These are phyloP conservation scores for Margaritifera margaritifera DNA, from an alignment of 2,888 invertebrate species.

Conservation along the genomic window DNA sequence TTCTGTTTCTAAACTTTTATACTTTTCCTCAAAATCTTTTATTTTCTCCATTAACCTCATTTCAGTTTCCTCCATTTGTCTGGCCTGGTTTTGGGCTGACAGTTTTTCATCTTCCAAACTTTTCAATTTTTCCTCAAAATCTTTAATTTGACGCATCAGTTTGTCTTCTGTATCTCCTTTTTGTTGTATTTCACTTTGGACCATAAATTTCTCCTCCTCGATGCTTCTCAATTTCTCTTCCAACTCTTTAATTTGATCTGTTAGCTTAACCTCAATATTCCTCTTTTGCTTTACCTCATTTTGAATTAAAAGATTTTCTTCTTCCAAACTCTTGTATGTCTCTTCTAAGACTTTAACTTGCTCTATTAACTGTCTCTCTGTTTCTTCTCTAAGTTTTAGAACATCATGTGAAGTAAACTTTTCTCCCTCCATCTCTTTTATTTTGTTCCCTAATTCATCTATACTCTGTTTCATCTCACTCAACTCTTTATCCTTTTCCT, in stretches of 20 bases:
- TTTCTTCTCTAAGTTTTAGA: slow-evolving; percentile 4
- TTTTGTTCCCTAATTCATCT: not conserved
- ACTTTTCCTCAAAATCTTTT: slow-evolving; percentile 1
- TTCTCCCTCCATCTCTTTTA: not conserved
- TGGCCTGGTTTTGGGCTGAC: not conserved
- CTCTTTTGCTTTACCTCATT: not conserved
- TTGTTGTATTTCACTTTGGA: not conserved
- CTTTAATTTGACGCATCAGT: too few species aligned
- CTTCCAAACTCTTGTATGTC: slow-evolving; percentile 9
- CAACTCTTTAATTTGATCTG: not conserved
- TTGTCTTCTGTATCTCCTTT: too few species aligned
- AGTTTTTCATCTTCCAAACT: slow-evolving; percentile 9
- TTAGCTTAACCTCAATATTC: not conserved
- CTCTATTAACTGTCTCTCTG: slow-evolving; percentile 3
- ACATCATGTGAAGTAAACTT: not conserved
- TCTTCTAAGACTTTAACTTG: slow-evolving; percentile 11
- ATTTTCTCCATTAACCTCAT: too few species aligned
- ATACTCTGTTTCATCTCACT: slow-evolving; percentile 5
- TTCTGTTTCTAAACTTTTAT: slow-evolving; percentile 13
- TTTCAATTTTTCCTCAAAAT: slow-evolving; percentile 10
- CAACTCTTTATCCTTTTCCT: slow-evolving; percentile 5
- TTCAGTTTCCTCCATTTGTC: too few species aligned
- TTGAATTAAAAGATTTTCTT: slow-evolving; percentile 5
- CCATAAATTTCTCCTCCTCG: slow-evolving; percentile 7
- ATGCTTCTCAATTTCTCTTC: slow-evolving; percentile 7